Base-by-base conservation (phyloP, 2,888 invertebrate species). In the Chrysotoxum bicinctum region DNA sequence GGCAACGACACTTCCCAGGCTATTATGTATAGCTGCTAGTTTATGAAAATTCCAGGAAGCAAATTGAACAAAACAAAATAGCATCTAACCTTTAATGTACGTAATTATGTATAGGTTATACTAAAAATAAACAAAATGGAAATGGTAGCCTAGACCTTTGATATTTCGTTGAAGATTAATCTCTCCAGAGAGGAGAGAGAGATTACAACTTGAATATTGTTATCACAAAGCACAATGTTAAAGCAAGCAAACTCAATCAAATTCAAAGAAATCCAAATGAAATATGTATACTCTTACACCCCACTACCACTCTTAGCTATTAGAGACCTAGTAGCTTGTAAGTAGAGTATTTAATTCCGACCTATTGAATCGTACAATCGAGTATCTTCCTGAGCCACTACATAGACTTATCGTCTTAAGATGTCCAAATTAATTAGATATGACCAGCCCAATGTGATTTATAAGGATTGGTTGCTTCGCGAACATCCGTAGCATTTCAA, bases 81-180 rank as follows among this genome's bases (percentile, higher is more conserved):
- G 9, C 21, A 37, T 14, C 35, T 43, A 62, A 43, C 62, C 62
- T 62, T 62, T 43, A 58, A 50, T 50, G 14, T 14, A 26, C 23
- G 50, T n/a, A n/a, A 50, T 50, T 43, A 62, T 35, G 35, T n/a
- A n/a, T n/a, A n/a, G n/a, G n/a, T 23, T 50, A n/a, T 35, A 75
- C 58, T 60, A 75, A 69, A 70, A 83, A 84, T 60, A 80, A 80
- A 84, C 35, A 80, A 76, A 75, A 68, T 76, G n/a, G 62, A 60
- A 76, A 72, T 68, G 60, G 19, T 75, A 76, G 80, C 84, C 84
- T 84, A 84, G 84, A 84, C 84, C 84, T 80, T 84, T 84, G 84
- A 21, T 54, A 80, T 80, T 80, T 60, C 48, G 72, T 80, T 80
- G 72, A 40, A 52, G 84, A 84, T 84, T 80, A 84, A 76, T 80